Evolutionary conservation across 2,888 invertebrate species (phyloP).

Genomic region (Pristionchus entomophagus): DNA sequence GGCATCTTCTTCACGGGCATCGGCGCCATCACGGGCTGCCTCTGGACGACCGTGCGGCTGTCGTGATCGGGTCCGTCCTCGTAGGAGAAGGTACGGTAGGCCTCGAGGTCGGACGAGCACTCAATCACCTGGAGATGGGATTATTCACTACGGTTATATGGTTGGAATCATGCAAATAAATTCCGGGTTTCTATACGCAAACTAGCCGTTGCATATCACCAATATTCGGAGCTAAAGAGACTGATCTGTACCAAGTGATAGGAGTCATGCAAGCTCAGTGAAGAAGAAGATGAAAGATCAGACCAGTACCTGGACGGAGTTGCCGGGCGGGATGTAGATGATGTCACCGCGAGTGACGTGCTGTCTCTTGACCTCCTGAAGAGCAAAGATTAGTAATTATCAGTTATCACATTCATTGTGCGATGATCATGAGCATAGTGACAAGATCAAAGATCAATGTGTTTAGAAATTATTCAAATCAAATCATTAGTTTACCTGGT

Average conservation of each 20-base stretch:
- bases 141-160: too few relatives aligned
- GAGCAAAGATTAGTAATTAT: background rate
- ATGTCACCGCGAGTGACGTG: constrained; percentile 67
- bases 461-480: too few relatives aligned
- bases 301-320: constrained; percentile 53
- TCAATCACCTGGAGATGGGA: constrained; percentile 38
- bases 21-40: background rate
- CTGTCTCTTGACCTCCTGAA: constrained; percentile 46
- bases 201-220: too few relatives aligned
- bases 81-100: constrained; percentile 73
- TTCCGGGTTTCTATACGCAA: too few relatives aligned
- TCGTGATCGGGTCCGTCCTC: constrained; percentile 73
- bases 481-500: constrained; percentile 37
- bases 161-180: too few relatives aligned
- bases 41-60: constrained; percentile 39
- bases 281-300: background rate
- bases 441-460: background rate
- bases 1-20: background rate
- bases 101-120: constrained; percentile 60
- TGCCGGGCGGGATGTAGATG: constrained; percentile 68
- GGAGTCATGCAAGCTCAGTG: background rate
- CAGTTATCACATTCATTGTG: background rate
- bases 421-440: too few relatives aligned
- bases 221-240: too few relatives aligned
- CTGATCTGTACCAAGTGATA: too few relatives aligned